phyloP scores from a whole-genome alignment of 30 jellyfish, hydroid and myxozoan species.

The Sanderia malayensis region DNA sequence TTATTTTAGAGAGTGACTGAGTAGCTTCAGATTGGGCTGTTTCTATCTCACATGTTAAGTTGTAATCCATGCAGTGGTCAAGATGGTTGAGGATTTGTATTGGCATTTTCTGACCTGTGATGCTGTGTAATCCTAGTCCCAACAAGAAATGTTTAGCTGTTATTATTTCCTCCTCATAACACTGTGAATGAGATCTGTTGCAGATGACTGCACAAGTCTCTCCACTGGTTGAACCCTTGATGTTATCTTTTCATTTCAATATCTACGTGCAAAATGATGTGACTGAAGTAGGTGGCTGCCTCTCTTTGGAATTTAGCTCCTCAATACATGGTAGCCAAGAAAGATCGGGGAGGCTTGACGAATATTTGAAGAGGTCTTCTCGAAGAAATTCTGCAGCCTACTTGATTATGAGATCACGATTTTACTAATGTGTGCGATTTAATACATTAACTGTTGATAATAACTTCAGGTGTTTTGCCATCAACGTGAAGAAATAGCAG shows the following conservation, averaged over 20 bases:
- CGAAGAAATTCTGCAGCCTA: too few relatives aligned
- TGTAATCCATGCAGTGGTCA: too few relatives aligned
- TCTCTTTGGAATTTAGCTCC: background rate
- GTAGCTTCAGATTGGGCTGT: too few relatives aligned
- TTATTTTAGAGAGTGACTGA: too few relatives aligned
- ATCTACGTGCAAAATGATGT: background rate
- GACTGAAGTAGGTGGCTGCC: conserved; percentile 42
- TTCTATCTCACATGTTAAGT: too few relatives aligned
- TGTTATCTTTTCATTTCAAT: too few relatives aligned
- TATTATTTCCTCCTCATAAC: conserved; percentile 36
- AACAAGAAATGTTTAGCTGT: conserved; percentile 17
- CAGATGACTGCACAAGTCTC: conserved; percentile 8
- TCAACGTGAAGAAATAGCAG: background rate
- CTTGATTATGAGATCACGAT: too few relatives aligned
- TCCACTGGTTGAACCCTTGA: too few relatives aligned
- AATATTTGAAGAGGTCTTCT: conserved; percentile 14
- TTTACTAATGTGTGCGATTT: background rate
- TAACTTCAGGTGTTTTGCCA: conserved; percentile 7
- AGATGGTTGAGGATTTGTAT: too few relatives aligned
- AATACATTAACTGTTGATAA: background rate
- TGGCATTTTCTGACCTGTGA: conserved; percentile 53
- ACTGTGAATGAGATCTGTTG: conserved; percentile 33
- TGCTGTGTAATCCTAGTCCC: conserved; percentile 42
- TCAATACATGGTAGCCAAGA: conserved; percentile 14
- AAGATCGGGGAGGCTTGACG: conserved; percentile 5